phyloP scores from a whole-genome alignment of 2,113 vertebrate species.

The Leucoraja erinaceus region DNA sequence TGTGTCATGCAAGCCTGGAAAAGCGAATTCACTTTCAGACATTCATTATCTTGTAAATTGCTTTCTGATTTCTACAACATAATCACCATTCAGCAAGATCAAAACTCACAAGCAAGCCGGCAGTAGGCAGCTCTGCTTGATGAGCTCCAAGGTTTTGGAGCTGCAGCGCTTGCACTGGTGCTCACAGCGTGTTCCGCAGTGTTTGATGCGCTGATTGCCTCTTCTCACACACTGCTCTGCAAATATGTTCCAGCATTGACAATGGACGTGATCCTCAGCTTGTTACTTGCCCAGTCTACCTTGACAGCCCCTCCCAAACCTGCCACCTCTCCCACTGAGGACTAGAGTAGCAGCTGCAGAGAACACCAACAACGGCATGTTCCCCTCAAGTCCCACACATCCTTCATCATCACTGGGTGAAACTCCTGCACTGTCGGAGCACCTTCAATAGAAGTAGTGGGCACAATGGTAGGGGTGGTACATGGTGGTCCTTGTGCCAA shows the following conservation, averaged over 20 bases:
- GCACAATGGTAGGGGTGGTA: too few species aligned
- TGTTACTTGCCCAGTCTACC: too few species aligned
- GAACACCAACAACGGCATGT: too few species aligned
- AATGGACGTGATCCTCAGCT: neutral
- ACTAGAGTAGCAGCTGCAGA: too few species aligned
- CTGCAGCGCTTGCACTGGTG: neutral
- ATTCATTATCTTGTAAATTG: neutral
- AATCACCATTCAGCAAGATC: neutral
- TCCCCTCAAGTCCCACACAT: too few species aligned
- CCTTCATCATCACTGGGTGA: too few species aligned
- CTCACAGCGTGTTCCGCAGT: neutral
- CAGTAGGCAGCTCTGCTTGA: neutral
- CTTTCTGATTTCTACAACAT: neutral
- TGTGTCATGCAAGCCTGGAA: neutral
- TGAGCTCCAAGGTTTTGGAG: neutral
- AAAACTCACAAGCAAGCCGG: neutral
- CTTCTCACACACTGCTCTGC: neutral
- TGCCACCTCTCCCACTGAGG: too few species aligned
- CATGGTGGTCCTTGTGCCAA: too few species aligned
- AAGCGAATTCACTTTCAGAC: neutral
- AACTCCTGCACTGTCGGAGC: too few species aligned
- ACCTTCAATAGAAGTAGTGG: too few species aligned
- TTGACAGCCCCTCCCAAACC: too few species aligned
- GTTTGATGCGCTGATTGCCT: neutral
- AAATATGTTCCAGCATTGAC: neutral